These are phyloP conservation scores for Phrynosoma blainvillii DNA, from an alignment of 2,113 vertebrate species.

Conservation along the genomic window DNA sequence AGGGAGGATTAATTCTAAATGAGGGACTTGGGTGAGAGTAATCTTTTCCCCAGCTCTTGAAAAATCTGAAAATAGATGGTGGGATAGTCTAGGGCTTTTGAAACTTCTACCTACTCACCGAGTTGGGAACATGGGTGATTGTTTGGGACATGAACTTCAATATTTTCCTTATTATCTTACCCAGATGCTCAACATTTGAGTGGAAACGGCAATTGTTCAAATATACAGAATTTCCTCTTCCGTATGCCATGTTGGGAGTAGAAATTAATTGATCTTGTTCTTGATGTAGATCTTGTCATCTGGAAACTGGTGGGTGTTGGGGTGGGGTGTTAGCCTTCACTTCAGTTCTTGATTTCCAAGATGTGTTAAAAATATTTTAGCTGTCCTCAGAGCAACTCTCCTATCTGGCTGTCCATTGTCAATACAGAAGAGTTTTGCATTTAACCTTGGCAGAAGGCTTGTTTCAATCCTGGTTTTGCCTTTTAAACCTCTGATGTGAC, in stretches of 20 bases:
- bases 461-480: too few relatives aligned
- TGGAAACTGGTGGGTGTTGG: background rate
- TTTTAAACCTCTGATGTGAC: too few relatives aligned
- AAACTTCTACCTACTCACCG: rapidly evolving
- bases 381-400: background rate
- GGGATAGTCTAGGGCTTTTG: background rate
- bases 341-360: background rate
- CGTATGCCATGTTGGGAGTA: background rate
- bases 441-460: too few relatives aligned
- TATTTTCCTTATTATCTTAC: background rate
- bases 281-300: background rate
- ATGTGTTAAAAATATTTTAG: background rate
- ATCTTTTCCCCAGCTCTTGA: background rate
- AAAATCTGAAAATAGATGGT: rapidly evolving
- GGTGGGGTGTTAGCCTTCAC: background rate
- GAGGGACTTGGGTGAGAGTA: background rate
- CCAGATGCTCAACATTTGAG: background rate
- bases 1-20: conserved; percentile 13
- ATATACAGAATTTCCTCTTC: background rate
- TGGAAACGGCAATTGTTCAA: background rate
- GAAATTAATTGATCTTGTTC: background rate
- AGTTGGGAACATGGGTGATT: background rate
- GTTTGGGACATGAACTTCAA: too few relatives aligned
- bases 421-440: too few relatives aligned
- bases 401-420: too few relatives aligned